A percentile compares a stretch with the other conserved stretches of the same genome.
Evolutionary conservation across 1,140 invertebrate genomes (phyloP).

Genomic region (Trachymyrmex cornetzi): DNA sequence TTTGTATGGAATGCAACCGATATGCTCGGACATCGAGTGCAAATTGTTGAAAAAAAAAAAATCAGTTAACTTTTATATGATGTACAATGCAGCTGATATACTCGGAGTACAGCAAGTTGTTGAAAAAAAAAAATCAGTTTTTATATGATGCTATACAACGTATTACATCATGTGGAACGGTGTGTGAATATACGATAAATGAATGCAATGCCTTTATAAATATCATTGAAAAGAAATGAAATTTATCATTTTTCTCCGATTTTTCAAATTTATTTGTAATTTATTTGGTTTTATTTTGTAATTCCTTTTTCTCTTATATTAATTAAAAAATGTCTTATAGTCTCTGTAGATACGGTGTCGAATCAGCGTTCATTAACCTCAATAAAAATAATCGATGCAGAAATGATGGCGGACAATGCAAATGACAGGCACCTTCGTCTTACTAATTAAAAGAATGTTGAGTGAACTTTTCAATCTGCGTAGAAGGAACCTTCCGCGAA

Average conservation of each 20-base stretch:
- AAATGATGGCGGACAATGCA: neutral
- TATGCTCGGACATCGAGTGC: neutral
- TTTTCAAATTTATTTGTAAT: too few relatives aligned
- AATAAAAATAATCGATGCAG: neutral
- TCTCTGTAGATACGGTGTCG: neutral
- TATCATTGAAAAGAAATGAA: constrained; percentile 2
- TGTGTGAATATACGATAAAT: constrained; percentile 42
- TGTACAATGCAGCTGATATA: neutral
- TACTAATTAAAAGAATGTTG: constrained; percentile 9
- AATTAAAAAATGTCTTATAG: neutral
- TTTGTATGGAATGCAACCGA: constrained; percentile 36
- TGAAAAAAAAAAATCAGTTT: constrained; percentile 44
- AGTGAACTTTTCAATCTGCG: constrained; percentile 46
- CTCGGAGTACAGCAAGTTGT: constrained; percentile 1
- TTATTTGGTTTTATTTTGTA: neutral
- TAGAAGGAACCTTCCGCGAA: constrained; percentile 57
- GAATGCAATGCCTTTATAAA: constrained; percentile 25
- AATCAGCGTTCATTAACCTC: neutral
- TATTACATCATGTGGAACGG: constrained; percentile 32
- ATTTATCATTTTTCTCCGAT: neutral
- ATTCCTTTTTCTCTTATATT: neutral
- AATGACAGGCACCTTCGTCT: neutral
- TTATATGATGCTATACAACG: constrained; percentile 15
- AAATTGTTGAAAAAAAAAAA: constrained; percentile 37
- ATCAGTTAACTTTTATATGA: constrained; percentile 40